phyloP scores from a whole-genome alignment of 1,140 invertebrate species.

The Drusus annulatus region DNA sequence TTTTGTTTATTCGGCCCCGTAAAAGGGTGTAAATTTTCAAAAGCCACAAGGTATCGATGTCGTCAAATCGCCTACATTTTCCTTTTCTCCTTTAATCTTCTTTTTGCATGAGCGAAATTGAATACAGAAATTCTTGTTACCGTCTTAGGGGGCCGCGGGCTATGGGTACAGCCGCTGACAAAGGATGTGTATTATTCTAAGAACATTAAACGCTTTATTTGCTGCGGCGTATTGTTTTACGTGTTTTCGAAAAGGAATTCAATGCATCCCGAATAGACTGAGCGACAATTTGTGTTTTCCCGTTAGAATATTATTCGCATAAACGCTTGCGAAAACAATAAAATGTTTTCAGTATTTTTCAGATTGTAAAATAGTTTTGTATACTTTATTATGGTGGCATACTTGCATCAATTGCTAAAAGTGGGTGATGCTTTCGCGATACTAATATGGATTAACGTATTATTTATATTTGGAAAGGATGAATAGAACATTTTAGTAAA shows the following conservation, averaged over 20 bases:
- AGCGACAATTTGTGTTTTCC: too few species aligned
- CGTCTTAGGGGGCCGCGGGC: slow-evolving; percentile 3
- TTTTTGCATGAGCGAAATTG: slow-evolving; percentile 45
- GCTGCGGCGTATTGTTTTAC: not conserved
- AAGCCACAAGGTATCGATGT: slow-evolving; percentile 36
- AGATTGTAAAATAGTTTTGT: too few species aligned
- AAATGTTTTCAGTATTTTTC: too few species aligned
- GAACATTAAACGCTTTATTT: slow-evolving; percentile 25
- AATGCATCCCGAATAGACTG: not conserved
- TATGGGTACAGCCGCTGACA: not conserved
- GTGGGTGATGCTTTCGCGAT: too few species aligned
- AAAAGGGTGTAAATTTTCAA: slow-evolving; percentile 46
- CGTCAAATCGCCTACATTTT: slow-evolving; percentile 25
- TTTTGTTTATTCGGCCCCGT: slow-evolving; percentile 30
- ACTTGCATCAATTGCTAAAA: too few species aligned
- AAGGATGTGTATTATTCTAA: slow-evolving; percentile 23
- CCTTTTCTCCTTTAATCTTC: slow-evolving; percentile 40
- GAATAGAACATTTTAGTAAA: too few species aligned
- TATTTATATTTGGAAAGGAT: too few species aligned
- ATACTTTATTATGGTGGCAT: too few species aligned
- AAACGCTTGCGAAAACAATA: too few species aligned
- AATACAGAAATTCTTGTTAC: slow-evolving; percentile 23
- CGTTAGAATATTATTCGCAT: too few species aligned
- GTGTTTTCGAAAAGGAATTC: not conserved
- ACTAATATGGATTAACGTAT: too few species aligned